phyloP scores from a whole-genome alignment of 2,113 vertebrate species.

The Polypterus senegalus region DNA sequence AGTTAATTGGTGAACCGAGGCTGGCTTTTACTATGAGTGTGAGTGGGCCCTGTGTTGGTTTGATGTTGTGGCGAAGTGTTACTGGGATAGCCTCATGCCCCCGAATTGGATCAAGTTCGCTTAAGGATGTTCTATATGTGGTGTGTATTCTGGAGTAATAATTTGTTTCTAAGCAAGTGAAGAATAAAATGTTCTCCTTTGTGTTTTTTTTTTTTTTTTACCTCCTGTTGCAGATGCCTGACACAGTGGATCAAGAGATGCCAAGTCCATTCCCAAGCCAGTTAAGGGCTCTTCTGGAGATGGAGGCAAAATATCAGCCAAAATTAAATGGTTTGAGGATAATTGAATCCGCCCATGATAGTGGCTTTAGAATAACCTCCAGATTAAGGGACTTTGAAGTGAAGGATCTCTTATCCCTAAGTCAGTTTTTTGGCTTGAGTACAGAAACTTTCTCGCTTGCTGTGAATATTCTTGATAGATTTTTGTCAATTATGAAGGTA shows the following conservation, averaged over 20 bases:
- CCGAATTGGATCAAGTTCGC: no score
- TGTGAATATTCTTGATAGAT: constrained; percentile 80
- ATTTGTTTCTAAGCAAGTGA: no score
- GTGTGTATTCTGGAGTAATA: no score
- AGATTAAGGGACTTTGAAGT: constrained; percentile 79
- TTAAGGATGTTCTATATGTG: no score
- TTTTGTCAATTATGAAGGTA: constrained; percentile 90
- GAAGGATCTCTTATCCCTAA: constrained; percentile 80
- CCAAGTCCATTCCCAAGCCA: constrained; percentile 55
- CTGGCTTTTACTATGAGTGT: no score
- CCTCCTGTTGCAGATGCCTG: constrained; percentile 75
- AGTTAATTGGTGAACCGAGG: no score
- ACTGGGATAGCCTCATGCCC: no score
- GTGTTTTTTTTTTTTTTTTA: constrained; percentile 9
- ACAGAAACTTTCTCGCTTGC: constrained; percentile 80
- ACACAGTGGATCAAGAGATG: constrained; percentile 42
- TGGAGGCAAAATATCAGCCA: constrained; percentile 72
- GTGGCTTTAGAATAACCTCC: constrained; percentile 76
- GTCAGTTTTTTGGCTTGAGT: constrained; percentile 82
- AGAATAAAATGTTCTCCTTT: no score
- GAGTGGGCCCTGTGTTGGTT: no score
- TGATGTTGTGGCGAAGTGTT: no score
- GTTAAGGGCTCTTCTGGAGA: constrained; percentile 63
- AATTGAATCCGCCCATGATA: constrained; percentile 73
- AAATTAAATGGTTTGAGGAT: constrained; percentile 72